Conservation (phyloP, 2,113 vertebrate genomes). For the Cygnus atratus region DNA sequence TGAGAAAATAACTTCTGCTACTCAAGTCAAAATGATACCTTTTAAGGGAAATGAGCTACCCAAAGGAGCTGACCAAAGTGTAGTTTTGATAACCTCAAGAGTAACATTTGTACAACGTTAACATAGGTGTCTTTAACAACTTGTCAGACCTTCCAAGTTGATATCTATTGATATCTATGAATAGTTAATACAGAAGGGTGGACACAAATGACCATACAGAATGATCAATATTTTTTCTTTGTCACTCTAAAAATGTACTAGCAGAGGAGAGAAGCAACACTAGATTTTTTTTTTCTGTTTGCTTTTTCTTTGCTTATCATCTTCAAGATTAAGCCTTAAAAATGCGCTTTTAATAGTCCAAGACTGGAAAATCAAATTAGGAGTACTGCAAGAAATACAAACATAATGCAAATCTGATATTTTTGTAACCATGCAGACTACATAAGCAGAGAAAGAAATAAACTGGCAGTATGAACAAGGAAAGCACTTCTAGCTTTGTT, state of each 20-base stretch:
- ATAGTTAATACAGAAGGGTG: neutral
- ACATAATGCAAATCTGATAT: neutral
- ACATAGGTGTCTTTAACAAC: neutral
- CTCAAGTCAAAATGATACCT: neutral
- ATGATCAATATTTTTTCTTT: neutral
- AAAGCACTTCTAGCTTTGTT: neutral
- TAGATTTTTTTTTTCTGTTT: neutral
- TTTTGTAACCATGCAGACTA: neutral
- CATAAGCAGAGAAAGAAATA: neutral
- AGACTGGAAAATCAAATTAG: neutral
- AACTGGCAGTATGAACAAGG: neutral
- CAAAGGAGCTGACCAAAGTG: neutral
- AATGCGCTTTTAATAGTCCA: neutral
- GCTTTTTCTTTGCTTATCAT: neutral
- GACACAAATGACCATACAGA: neutral
- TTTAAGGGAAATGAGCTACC: neutral
- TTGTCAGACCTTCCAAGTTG: neutral
- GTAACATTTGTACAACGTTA: neutral
- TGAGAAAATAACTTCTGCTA: neutral
- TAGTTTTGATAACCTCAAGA: neutral
- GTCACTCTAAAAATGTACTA: neutral
- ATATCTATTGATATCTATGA: neutral
- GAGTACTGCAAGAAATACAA: neutral
- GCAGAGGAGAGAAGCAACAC: neutral
- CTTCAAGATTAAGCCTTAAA: neutral